A percentile compares a stretch with the other conserved stretches of the same genome.
Evolutionary conservation across 1,140 invertebrate genomes (phyloP).

Genomic region (Phymastichus coffea): DNA sequence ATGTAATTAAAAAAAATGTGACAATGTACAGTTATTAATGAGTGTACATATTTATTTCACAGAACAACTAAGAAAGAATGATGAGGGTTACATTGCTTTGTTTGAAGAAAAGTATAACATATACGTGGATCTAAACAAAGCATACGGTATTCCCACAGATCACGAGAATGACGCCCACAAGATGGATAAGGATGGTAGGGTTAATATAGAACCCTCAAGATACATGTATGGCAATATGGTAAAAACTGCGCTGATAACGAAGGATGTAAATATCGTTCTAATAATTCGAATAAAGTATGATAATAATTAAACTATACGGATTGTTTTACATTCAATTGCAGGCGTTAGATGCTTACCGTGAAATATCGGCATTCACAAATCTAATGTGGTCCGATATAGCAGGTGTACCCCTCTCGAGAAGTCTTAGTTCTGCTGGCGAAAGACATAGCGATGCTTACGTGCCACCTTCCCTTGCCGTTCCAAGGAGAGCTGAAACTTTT

Average conservation of each 20-base stretch:
- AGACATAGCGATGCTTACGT: slow-evolving; percentile 80
- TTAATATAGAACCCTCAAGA: too few relatives aligned
- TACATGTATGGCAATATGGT: too few relatives aligned
- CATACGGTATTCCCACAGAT: slow-evolving; percentile 55
- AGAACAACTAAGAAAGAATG: slow-evolving; percentile 80
- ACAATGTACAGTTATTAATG: too few relatives aligned
- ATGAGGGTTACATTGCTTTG: slow-evolving; percentile 79
- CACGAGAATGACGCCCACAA: slow-evolving; percentile 45
- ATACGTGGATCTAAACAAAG: slow-evolving; percentile 75
- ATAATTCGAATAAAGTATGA: background rate
- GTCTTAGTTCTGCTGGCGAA: slow-evolving; percentile 89
- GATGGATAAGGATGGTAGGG: slow-evolving; percentile 38
- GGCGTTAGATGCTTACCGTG: slow-evolving; percentile 56
- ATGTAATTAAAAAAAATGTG: too few relatives aligned
- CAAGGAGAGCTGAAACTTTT: slow-evolving; percentile 91
- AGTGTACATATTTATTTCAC: too few relatives aligned
- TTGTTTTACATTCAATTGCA: too few relatives aligned
- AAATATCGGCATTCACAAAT: slow-evolving; percentile 72
- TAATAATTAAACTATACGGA: background rate
- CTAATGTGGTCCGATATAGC: slow-evolving; percentile 64
- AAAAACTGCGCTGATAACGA: too few relatives aligned
- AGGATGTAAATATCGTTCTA: too few relatives aligned
- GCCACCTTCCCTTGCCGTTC: slow-evolving; percentile 71
- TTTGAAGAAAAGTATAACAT: slow-evolving; percentile 87
- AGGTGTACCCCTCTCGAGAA: slow-evolving; percentile 78